phyloP scores from a whole-genome alignment of 2,888 invertebrate species.

The Pycnomerus fuliginosus region DNA sequence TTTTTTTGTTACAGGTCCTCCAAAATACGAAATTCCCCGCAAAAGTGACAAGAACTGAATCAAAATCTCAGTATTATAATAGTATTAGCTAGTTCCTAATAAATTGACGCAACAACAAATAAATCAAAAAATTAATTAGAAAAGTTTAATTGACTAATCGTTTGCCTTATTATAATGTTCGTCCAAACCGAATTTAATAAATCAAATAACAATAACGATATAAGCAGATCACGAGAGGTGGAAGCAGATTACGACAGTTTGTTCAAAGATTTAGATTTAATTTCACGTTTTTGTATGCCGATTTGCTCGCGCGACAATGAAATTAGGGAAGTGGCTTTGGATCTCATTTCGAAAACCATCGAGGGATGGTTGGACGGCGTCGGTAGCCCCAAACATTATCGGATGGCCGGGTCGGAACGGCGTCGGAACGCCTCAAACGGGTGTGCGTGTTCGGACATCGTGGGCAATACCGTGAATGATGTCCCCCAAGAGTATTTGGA shows the following conservation, averaged over 20 bases:
- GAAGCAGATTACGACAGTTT: conserved; percentile 38
- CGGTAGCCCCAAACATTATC: conserved; percentile 54
- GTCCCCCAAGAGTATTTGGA: conserved; percentile 56
- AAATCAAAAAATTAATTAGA: background rate
- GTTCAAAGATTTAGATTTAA: conserved; percentile 53
- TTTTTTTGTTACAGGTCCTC: conserved; percentile 34
- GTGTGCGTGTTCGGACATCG: conserved; percentile 51
- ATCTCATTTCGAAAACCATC: conserved; percentile 56
- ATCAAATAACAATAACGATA: conserved; percentile 47
- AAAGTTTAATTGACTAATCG: conserved; percentile 5
- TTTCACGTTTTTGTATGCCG: conserved; percentile 56
- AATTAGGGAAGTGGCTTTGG: conserved; percentile 55
- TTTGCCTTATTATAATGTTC: conserved; percentile 44
- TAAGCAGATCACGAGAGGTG: conserved; percentile 32
- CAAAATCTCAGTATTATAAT: conserved; percentile 42
- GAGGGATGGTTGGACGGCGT: conserved; percentile 58
- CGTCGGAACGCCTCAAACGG: conserved; percentile 45
- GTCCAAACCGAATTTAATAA: conserved; percentile 49
- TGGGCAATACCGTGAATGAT: conserved; percentile 49
- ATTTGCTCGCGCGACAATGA: conserved; percentile 57
- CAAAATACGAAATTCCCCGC: too few species aligned
- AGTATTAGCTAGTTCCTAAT: conserved; percentile 44
- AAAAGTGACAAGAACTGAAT: conserved; percentile 32
- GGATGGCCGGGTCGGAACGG: conserved; percentile 41
- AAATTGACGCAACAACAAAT: conserved; percentile 5